Conservation (phyloP, 2,113 vertebrate species). For the Macrotis lagotis region DNA sequence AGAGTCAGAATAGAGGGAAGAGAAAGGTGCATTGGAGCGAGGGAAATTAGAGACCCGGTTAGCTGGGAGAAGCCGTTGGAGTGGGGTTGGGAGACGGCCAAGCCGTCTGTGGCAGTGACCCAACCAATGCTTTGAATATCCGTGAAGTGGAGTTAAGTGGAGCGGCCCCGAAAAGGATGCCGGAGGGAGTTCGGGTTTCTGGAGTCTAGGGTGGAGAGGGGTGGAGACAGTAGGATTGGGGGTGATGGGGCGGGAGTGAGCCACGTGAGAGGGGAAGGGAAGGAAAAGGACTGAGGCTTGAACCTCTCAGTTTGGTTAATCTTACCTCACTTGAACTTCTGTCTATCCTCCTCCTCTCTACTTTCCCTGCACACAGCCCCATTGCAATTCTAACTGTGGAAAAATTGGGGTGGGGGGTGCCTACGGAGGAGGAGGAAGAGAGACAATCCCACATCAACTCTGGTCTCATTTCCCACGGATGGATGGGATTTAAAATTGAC, state of each 20-base stretch:
- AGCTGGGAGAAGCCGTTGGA: not conserved
- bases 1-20: not conserved
- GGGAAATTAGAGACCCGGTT: not conserved
- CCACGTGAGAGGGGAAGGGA: too few species aligned
- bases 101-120: not conserved
- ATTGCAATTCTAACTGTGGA: not conserved
- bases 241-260: accelerated
- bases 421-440: not conserved
- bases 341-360: not conserved
- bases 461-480: too few species aligned
- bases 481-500: not conserved
- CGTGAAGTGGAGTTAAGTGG: not conserved
- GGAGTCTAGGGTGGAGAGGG: not conserved
- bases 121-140: not conserved
- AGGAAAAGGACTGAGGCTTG: not conserved
- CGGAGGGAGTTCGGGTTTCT: not conserved
- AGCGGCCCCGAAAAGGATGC: not conserved
- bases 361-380: not conserved
- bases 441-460: not conserved
- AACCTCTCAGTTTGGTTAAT: not conserved
- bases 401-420: accelerated
- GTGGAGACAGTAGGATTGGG: accelerated
- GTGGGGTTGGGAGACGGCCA: not conserved
- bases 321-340: not conserved
- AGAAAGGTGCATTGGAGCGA: not conserved